A percentile compares a stretch with the other conserved stretches of the same genome.
phyloP scores from a whole-genome alignment of 2,113 vertebrate species.

The Abramis brama region DNA sequence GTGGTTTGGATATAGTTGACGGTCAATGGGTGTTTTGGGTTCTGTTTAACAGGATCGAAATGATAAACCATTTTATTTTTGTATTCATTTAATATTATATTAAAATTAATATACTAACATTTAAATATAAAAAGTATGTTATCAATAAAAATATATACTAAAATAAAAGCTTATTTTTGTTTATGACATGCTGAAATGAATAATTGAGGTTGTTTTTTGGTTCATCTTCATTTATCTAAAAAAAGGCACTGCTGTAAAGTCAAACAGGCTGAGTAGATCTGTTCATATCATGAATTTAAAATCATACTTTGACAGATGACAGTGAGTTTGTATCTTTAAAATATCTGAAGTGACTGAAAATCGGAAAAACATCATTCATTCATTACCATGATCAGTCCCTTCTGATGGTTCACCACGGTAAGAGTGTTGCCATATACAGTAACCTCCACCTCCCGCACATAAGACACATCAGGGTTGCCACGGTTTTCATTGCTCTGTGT shows the following conservation, averaged over 20 bases:
- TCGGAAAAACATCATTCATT: too few relatives aligned
- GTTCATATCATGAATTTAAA: not conserved
- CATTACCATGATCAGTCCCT: conserved; percentile 78
- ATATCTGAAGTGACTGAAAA: conserved; percentile 13
- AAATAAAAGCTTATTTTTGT: not conserved
- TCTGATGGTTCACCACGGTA: conserved; percentile 72
- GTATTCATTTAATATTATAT: not conserved
- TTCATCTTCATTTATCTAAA: too few relatives aligned
- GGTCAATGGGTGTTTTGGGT: not conserved
- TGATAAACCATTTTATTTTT: not conserved
- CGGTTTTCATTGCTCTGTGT: conserved; percentile 81
- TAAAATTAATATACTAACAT: not conserved
- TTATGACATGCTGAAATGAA: too few relatives aligned
- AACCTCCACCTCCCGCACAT: conserved; percentile 70
- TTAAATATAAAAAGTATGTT: not conserved
- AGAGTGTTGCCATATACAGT: conserved; percentile 68
- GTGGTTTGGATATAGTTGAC: too few relatives aligned
- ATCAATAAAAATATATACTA: not conserved
- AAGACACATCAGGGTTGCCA: conserved; percentile 75
- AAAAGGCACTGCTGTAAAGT: too few relatives aligned
- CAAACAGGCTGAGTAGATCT: too few relatives aligned
- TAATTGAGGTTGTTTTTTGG: too few relatives aligned
- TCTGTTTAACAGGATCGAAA: not conserved
- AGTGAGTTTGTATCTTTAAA: not conserved
- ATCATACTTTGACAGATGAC: not conserved